Evolutionary conservation across 2,888 invertebrate genomes (phyloP).

Genomic region (Morpho helenor): DNA sequence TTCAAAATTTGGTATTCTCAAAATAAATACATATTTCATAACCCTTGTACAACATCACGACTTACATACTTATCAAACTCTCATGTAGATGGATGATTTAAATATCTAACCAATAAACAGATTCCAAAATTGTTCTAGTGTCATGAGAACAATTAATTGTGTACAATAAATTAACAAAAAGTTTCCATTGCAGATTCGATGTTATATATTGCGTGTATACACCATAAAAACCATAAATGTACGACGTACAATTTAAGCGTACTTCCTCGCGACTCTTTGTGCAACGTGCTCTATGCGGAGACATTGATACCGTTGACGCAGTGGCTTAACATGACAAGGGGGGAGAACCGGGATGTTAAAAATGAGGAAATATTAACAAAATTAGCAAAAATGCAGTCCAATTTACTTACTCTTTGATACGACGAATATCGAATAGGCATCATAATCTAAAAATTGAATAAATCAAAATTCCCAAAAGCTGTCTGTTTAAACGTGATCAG

Average conservation of each 20-base stretch:
- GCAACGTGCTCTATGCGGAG: conserved; percentile 16
- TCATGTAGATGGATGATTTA: conserved; percentile 2
- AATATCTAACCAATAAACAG: neutral
- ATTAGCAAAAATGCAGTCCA: too few species aligned
- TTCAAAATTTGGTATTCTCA: neutral
- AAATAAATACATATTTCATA: neutral
- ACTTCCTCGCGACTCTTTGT: conserved; percentile 23
- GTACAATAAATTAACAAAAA: conserved; percentile 6
- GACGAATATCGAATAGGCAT: too few species aligned
- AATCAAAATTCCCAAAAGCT: too few species aligned
- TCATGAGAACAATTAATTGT: neutral
- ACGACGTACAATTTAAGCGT: conserved; percentile 23
- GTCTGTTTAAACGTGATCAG: too few species aligned
- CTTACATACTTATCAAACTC: conserved; percentile 9
- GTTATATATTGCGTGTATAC: conserved; percentile 26
- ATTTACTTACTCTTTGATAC: too few species aligned
- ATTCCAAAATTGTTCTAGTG: neutral
- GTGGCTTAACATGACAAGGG: too few species aligned
- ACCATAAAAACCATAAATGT: conserved; percentile 15
- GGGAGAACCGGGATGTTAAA: too few species aligned
- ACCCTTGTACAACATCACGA: neutral
- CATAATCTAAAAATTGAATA: too few species aligned
- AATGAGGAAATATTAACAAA: too few species aligned
- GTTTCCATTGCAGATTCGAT: conserved; percentile 24
- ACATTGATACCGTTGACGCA: conserved; percentile 2